phyloP scores from a whole-genome alignment of 2,113 vertebrate genomes.

The Tyrannus savana region DNA sequence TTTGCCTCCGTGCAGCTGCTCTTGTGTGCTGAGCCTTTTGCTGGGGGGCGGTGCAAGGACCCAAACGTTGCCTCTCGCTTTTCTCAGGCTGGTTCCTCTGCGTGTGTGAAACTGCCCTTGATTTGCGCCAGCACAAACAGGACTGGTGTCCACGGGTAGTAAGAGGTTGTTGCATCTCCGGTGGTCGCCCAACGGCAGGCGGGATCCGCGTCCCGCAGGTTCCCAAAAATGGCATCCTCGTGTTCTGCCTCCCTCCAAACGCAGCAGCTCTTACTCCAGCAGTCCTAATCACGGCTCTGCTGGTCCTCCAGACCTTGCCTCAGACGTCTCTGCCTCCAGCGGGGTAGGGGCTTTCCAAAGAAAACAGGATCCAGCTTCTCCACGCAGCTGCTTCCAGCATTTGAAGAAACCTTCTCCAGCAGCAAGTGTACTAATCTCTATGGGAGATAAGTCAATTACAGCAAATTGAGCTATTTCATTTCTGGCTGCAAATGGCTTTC shows the following conservation, averaged over 20 bases:
- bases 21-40: rapidly evolving
- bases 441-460: constrained; percentile 84
- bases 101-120: rapidly evolving
- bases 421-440: constrained; percentile 78
- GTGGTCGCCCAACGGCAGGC: rapidly evolving
- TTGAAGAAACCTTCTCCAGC: constrained; percentile 74
- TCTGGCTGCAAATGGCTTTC: constrained; percentile 83
- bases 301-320: not conserved
- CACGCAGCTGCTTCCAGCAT: constrained; percentile 59
- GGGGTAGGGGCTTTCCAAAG: not conserved
- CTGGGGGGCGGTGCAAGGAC: rapidly evolving
- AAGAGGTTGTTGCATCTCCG: not conserved
- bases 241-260: rapidly evolving
- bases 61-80: rapidly evolving
- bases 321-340: not conserved
- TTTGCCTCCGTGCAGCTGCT: not conserved
- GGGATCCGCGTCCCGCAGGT: not conserved
- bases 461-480: constrained; percentile 87
- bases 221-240: rapidly evolving
- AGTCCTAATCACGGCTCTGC: not conserved
- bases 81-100: rapidly evolving
- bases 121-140: rapidly evolving
- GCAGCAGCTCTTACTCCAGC: not conserved
- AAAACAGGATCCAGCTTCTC: constrained; percentile 46
- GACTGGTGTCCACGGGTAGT: rapidly evolving